Percentiles rank a stretch among this genome's conserved stretches.
phyloP scores from a whole-genome alignment of 2,888 invertebrate genomes.

The Drosophila helvetica region DNA sequence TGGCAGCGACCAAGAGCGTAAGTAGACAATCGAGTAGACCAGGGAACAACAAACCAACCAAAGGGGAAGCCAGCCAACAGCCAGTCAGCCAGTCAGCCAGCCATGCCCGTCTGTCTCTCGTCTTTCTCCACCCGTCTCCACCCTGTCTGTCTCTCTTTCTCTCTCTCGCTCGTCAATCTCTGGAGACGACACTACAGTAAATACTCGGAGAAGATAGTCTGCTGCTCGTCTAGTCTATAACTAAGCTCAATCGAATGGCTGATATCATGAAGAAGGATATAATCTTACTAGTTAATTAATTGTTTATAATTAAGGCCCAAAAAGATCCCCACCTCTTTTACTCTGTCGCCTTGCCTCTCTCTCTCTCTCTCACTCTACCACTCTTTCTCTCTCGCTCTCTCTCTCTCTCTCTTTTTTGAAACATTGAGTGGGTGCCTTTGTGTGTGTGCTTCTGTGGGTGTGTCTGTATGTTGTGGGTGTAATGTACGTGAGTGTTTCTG shows the following conservation, averaged over 20 bases:
- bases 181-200: conserved; percentile 21
- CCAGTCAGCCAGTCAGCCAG: background rate
- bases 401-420: conserved; percentile 24
- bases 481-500: background rate
- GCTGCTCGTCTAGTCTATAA: background rate
- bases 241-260: conserved; percentile 2
- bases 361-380: background rate
- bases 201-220: background rate
- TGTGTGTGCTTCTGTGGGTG: conserved; percentile 14
- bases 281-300: conserved; percentile 5
- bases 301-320: conserved; percentile 26
- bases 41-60: background rate
- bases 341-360: conserved; percentile 29
- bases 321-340: conserved; percentile 1
- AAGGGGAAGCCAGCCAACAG: conserved; percentile 18
- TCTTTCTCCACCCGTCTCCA: conserved; percentile 2
- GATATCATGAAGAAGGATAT: too few relatives aligned
- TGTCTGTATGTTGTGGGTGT: conserved; percentile 17
- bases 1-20: conserved; percentile 98
- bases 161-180: conserved; percentile 11
- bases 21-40: conserved; percentile 85
- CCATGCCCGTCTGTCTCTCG: background rate
- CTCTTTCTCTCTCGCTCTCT: background rate
- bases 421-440: conserved; percentile 19
- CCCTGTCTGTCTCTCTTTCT: conserved; percentile 5